Base-by-base conservation (phyloP, 2,888 invertebrate genomes). In the Ptilodon capucinus region DNA sequence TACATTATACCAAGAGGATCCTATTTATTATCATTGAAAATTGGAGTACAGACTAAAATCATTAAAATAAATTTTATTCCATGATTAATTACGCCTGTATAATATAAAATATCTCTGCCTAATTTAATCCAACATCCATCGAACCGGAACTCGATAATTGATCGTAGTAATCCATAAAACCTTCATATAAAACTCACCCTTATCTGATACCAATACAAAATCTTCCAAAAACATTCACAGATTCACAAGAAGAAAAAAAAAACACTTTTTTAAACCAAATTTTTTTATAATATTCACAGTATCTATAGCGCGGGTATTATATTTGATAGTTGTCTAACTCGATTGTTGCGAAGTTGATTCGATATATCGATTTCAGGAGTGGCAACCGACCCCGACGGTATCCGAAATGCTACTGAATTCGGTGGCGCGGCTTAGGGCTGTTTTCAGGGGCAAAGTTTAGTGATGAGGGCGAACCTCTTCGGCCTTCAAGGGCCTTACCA, bases 371-470 rank as follows among this genome's bases (percentile, higher is more conserved):
- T 35, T 7, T 8, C 11, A 9, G 0, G 16, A 14, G 21, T 18
- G 28, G 58, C 64, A 40, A 28, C 64, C 44, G 17, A 11, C 7
- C 51, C 3, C 44, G 35, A 4, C 42, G 28, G 40, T 17, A 16
- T 28, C 42, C 28, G 40, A 41, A 51, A 41, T 18, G 46, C 46
- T 54, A 60, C 59, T 60, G 64, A 46, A 50, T 1, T 19, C 8
- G 11, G 36, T 13, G 5, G 17, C 23, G 7, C 14, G n/a, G 32
- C 32, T 44, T 14, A 4, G 19, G 16, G 34, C 40, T 43, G 43
- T 14, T 48, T 51, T 42, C 17, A 21, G n/a, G 4, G 49, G 19
- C 40, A 42, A 63, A 58, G 25, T 58, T 58, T 38, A 1, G 34
- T 43, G 44, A n/a, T 11, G 25, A 19, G 41, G 25, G 30, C 39